Base-by-base conservation (phyloP, 2,797 vertebrate species). In the Arctocebus calabarensis region DNA sequence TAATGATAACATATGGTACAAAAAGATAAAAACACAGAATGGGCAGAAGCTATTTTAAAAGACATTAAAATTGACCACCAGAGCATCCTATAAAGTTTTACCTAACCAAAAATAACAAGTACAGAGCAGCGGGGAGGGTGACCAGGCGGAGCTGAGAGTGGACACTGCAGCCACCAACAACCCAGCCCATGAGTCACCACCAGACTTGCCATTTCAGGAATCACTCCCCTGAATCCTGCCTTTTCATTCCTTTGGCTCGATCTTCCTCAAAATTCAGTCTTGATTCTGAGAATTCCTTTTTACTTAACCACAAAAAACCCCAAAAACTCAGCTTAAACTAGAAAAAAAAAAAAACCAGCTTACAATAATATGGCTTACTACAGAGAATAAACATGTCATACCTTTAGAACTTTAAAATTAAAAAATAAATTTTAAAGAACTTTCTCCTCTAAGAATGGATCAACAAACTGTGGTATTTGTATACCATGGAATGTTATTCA, bases 331-430 rank as follows among this genome's bases (percentile, higher is more conserved):
- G n/a, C 6, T 86, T 87, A 89, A 79, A 84, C 2, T 1, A 3
- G 77, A 70, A 71, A 92, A 91, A 55, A 94, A 95, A 75, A 78
- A 43, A 52, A 96, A 81, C 2, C n/a, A 89, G 70, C 20, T 75
- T 79, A 82, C 52, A 84, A 3, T 10, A 86, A 43, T 12, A 78
- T 0, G 34, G 61, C 16, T 88, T 68, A 88, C 34, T 73, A 34
- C 12, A 79, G 88, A 75, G n/a, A 57, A 32, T 27, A 66, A 87
- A 66, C n/a, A 79, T n/a, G 23, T 55, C 77, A 19, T 45, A 59
- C 25, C 77, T 87, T 68, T 37, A 71, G 22, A 90, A 75, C n/a
- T 12, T 45, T 78, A 52, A 94, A 92, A 92, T 48, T 25, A 66
- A 64, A 55, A 19, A 43, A 1, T 37, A 68, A 32, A 52, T 84